A percentile compares a stretch with the other conserved stretches of the same genome.
Conservation (phyloP, 2,113 vertebrate genomes). For the Tenebrosternarchus preto region DNA sequence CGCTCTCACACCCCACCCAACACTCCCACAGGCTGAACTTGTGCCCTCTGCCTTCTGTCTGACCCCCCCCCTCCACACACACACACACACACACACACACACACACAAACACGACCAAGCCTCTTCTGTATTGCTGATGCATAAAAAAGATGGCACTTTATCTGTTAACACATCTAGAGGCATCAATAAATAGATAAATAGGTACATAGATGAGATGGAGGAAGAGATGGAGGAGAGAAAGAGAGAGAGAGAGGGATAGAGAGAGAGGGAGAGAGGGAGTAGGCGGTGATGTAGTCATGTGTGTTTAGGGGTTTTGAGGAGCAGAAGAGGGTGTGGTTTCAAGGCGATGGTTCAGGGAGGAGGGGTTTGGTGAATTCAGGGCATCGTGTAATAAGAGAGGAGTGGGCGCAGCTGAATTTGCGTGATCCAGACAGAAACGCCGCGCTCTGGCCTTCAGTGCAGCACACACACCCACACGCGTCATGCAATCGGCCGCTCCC, state of each 20-base stretch:
- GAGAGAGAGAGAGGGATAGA: not conserved
- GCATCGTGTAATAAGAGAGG: too few species aligned
- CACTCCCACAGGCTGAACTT: constrained; percentile 41
- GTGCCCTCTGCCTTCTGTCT: constrained; percentile 41
- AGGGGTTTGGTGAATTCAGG: too few species aligned
- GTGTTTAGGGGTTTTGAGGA: not conserved
- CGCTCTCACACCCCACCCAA: not conserved
- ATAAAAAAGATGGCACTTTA: constrained; percentile 10
- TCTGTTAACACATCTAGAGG: constrained; percentile 34
- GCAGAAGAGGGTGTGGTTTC: not conserved
- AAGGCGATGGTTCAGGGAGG: not conserved
- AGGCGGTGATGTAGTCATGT: too few species aligned
- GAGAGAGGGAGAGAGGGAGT: not conserved
- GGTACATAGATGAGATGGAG: not conserved
- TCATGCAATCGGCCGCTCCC: not conserved
- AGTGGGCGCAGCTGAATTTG: too few species aligned
- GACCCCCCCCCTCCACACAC: constrained; percentile 23
- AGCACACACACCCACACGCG: not conserved
- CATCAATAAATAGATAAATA: not conserved
- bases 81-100: not conserved
- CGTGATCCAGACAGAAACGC: too few species aligned
- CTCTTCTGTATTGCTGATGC: not conserved
- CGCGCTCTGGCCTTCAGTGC: too few species aligned
- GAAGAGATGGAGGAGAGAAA: not conserved
- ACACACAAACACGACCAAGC: not conserved